Conservation (phyloP, 2,888 invertebrate genomes). For the Drosophila imparisetae region DNA sequence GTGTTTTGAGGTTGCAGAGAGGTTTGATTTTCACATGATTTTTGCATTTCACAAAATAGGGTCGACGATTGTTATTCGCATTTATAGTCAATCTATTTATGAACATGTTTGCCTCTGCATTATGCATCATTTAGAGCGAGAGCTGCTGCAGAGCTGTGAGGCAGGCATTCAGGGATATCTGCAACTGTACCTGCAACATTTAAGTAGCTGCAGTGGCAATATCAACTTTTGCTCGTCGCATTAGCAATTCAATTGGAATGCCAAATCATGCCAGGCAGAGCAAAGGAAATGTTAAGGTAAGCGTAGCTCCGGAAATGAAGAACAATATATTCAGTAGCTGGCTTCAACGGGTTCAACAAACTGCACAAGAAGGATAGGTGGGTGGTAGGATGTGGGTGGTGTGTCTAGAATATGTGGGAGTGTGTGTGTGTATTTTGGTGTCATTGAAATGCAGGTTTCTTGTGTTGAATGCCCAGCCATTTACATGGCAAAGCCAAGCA, state of each 20-base stretch:
- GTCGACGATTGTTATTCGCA: not conserved
- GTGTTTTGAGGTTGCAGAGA: not conserved
- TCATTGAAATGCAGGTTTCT: slow-evolving; percentile 58
- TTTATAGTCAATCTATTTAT: not conserved
- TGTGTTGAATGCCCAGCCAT: slow-evolving; percentile 53
- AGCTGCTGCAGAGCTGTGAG: not conserved
- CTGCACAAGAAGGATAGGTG: slow-evolving; percentile 18
- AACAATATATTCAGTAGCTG: slow-evolving; percentile 23
- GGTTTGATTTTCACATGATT: not conserved
- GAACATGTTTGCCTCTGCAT: not conserved
- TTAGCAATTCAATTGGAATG: slow-evolving; percentile 62
- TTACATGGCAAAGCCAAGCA: slow-evolving; percentile 58
- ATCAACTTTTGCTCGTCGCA: slow-evolving; percentile 27
- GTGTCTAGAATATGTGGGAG: slow-evolving; percentile 4
- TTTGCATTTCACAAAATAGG: not conserved
- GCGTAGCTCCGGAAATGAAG: slow-evolving; percentile 49
- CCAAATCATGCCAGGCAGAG: slow-evolving; percentile 15
- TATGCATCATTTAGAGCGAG: not conserved
- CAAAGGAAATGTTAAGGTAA: not conserved
- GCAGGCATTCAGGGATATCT: not conserved
- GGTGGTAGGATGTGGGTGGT: slow-evolving; percentile 8
- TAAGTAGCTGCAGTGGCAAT: slow-evolving; percentile 41
- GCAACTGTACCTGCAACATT: slow-evolving; percentile 36
- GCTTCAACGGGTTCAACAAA: slow-evolving; percentile 48
- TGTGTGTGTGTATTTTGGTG: slow-evolving; percentile 23